Percentiles rank a stretch among this genome's conserved stretches.
phyloP scores from a whole-genome alignment of 1,140 invertebrate species.

The Lithobius niger region DNA sequence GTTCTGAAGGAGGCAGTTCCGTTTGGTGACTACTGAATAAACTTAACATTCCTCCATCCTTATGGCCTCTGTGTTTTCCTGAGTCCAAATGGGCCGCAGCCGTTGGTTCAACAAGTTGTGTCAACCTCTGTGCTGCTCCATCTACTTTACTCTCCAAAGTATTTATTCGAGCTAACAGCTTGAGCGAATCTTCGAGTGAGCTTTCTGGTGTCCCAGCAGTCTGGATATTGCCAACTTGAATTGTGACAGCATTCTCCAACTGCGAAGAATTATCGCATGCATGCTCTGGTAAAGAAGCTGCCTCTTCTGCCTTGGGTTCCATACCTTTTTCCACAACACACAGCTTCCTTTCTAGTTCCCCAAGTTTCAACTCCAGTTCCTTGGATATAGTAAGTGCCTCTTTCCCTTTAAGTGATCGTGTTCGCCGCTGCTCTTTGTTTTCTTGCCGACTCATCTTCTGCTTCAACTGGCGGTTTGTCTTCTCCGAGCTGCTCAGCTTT shows the following conservation, averaged over 20 bases:
- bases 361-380: slow-evolving; percentile 59
- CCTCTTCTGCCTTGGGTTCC: slow-evolving; percentile 15
- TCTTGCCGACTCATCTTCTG: slow-evolving; percentile 65
- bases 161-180: background rate
- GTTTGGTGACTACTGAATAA: too few relatives aligned
- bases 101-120: too few relatives aligned
- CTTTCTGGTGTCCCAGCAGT: too few relatives aligned
- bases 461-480: slow-evolving; percentile 59
- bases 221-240: too few relatives aligned
- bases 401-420: slow-evolving; percentile 55
- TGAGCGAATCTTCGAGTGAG: background rate
- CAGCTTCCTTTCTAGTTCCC: slow-evolving; percentile 14
- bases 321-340: slow-evolving; percentile 15
- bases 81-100: too few relatives aligned
- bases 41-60: too few relatives aligned
- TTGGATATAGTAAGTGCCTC: slow-evolving; percentile 63
- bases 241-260: too few relatives aligned
- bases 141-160: background rate
- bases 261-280: too few relatives aligned
- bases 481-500: slow-evolving; percentile 65
- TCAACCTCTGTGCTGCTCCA: background rate
- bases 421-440: slow-evolving; percentile 57
- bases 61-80: too few relatives aligned
- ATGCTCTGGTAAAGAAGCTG: too few relatives aligned
- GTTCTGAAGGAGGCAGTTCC: too few relatives aligned